Percentiles rank a stretch among this genome's conserved stretches.
These are phyloP conservation scores for Tipula unca DNA, from an alignment of 2,888 invertebrate species.

Conservation along the genomic window DNA sequence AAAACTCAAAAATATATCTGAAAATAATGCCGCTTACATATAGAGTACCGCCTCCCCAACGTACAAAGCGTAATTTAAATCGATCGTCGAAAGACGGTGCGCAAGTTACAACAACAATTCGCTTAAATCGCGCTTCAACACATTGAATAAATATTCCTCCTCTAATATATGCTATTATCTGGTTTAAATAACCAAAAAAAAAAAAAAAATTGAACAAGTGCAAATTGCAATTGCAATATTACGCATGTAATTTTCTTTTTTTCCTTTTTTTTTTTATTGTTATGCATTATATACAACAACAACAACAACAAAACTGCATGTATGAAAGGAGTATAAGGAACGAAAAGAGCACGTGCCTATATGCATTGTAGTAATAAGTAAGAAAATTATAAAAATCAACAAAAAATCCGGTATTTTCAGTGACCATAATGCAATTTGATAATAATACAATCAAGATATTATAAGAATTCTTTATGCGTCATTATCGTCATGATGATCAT, in stretches of 20 bases:
- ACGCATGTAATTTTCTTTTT: neutral
- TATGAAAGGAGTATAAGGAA: neutral
- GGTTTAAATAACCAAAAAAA: neutral
- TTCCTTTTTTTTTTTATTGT: neutral
- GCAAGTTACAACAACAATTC: neutral
- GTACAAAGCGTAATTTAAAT: neutral
- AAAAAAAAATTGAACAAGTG: slow-evolving; percentile 15
- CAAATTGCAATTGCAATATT: slow-evolving; percentile 18
- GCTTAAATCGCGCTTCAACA: neutral
- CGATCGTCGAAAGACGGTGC: neutral
- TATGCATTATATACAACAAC: neutral
- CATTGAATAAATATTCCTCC: neutral
- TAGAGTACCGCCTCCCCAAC: neutral
- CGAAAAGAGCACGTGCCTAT: neutral
- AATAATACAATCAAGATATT: neutral
- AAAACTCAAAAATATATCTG: too few relatives aligned
- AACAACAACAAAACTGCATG: neutral
- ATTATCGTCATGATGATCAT: neutral
- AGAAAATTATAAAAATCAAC: neutral
- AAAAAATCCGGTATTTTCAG: neutral
- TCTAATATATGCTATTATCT: neutral
- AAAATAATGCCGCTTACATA: neutral
- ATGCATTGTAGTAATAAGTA: neutral
- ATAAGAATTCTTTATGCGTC: neutral
- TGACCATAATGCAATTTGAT: neutral